phyloP scores from a whole-genome alignment of 2,797 vertebrate species.

The Toxotes lorentzi region DNA sequence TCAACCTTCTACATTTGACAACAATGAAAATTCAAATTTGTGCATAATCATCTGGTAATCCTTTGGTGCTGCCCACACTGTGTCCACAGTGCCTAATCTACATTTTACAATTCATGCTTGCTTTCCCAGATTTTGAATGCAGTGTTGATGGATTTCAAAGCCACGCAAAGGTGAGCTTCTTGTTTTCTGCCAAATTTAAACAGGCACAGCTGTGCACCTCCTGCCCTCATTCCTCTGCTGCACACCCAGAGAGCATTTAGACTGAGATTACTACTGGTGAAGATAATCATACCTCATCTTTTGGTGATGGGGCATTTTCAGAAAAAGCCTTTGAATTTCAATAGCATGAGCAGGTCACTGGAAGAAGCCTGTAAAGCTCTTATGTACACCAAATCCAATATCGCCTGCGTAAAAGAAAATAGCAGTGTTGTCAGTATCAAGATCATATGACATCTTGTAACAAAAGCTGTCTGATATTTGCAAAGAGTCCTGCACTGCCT shows the following conservation, averaged over 20 bases:
- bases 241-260: conserved; percentile 26
- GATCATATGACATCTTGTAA: not conserved
- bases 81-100: conserved; percentile 1
- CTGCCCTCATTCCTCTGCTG: conserved; percentile 15
- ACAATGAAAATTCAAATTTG: not conserved
- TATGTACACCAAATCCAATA: conserved; percentile 16
- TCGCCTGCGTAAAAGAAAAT: conserved; percentile 13
- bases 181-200: conserved; percentile 31
- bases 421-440: conserved; percentile 11
- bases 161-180: not conserved
- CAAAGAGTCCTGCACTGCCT: no score
- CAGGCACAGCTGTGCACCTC: conserved; percentile 48
- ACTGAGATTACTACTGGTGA: conserved; percentile 29
- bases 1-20: not conserved
- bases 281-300: conserved; percentile 53
- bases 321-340: conserved; percentile 44
- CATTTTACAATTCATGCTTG: not conserved
- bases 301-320: conserved; percentile 43
- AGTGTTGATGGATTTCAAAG: conserved; percentile 36
- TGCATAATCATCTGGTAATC: not conserved
- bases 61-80: not conserved
- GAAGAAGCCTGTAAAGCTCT: conserved; percentile 30
- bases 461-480: not conserved
- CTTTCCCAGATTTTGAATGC: not conserved
- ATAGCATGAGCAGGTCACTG: conserved; percentile 41